Evolutionary conservation across 2,113 vertebrate genomes (phyloP).

Genomic region (Daboia siamensis): DNA sequence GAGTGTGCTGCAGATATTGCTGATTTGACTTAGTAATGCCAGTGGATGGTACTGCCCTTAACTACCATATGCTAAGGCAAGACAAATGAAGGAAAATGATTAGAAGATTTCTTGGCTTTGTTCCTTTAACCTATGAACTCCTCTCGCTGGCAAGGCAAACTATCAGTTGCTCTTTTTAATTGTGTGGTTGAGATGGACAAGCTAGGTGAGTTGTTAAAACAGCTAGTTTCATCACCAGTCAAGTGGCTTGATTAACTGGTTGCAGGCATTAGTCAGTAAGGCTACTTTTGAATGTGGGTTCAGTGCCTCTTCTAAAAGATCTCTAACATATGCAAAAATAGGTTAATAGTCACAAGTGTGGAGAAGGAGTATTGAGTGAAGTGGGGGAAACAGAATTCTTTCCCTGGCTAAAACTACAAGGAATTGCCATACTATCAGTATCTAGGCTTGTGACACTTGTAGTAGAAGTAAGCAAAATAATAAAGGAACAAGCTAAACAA

Average conservation of each 20-base stretch:
- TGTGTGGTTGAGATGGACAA: background rate
- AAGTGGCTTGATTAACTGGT: background rate
- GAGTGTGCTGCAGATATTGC: background rate
- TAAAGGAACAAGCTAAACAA: background rate
- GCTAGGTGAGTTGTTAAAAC: background rate
- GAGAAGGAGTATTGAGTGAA: background rate
- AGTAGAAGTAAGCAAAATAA: background rate
- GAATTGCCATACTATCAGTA: background rate
- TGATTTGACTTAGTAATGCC: background rate
- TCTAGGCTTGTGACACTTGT: background rate
- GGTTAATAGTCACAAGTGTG: background rate
- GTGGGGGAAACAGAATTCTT: background rate
- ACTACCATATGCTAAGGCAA: background rate
- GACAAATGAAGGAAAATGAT: background rate
- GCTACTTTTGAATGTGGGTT: background rate
- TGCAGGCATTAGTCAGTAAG: background rate
- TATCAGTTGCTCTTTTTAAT: background rate
- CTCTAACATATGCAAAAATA: background rate
- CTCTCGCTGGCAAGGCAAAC: background rate
- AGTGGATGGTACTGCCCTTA: background rate
- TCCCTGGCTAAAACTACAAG: background rate
- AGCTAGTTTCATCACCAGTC: background rate
- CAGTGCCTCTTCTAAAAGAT: background rate
- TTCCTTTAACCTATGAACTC: background rate
- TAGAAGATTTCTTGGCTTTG: background rate